Percentiles rank a stretch among this genome's conserved stretches.
Conservation (phyloP, 2,888 invertebrate genomes). For the Xanthorhoe spadicearia region DNA sequence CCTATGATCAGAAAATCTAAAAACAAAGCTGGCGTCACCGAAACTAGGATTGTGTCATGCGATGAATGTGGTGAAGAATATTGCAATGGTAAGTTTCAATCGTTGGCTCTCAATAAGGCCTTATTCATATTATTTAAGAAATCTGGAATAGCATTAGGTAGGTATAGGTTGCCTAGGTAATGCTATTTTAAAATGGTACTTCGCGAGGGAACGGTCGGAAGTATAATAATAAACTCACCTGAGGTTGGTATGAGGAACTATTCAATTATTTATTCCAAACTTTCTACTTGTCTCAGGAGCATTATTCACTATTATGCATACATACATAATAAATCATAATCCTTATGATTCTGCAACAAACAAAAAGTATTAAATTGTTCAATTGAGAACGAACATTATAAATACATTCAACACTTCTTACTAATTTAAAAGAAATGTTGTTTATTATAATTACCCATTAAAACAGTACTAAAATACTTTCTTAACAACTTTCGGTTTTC, state of each 20-base stretch:
- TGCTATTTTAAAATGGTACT: too few species aligned
- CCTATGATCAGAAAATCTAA: conserved; percentile 90
- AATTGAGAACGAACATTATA: not conserved
- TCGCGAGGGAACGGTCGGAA: too few species aligned
- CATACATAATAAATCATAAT: not conserved
- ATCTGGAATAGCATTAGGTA: too few species aligned
- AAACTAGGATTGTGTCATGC: conserved; percentile 90
- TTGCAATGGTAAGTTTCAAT: conserved; percentile 86
- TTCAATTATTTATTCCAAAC: not conserved
- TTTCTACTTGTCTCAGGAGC: not conserved
- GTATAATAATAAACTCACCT: too few species aligned
- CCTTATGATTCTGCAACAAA: not conserved
- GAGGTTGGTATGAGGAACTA: too few species aligned
- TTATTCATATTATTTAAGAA: too few species aligned
- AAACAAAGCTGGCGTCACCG: conserved; percentile 92
- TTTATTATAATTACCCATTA: conserved; percentile 5
- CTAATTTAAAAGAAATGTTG: not conserved
- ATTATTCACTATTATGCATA: not conserved
- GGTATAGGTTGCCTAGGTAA: too few species aligned
- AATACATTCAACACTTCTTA: not conserved
- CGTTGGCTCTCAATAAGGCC: not conserved
- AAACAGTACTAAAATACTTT: not conserved
- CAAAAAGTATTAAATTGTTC: not conserved
- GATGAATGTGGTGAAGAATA: conserved; percentile 94
- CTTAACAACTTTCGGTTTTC: conserved; percentile 8